These are phyloP conservation scores for Idaea aversata DNA, from an alignment of 2,888 invertebrate genomes.

Conservation along the genomic window DNA sequence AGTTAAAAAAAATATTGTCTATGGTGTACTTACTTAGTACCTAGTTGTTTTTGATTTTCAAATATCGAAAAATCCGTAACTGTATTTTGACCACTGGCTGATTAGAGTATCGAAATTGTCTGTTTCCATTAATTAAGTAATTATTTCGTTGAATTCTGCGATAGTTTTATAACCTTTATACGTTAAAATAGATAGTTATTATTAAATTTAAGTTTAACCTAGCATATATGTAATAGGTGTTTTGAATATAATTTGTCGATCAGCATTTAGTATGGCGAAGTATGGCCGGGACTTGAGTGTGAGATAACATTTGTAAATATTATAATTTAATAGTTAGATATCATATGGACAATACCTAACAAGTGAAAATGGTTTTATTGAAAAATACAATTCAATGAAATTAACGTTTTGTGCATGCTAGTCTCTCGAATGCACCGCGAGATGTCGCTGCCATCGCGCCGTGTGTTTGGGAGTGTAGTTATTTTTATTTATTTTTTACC, in stretches of 20 bases:
- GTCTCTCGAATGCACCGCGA: slow-evolving; percentile 36
- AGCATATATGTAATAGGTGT: slow-evolving; percentile 74
- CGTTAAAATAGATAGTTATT: slow-evolving; percentile 72
- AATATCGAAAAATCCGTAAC: background rate
- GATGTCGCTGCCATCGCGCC: slow-evolving; percentile 25
- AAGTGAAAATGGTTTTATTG: slow-evolving; percentile 78
- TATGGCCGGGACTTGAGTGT: slow-evolving; percentile 38
- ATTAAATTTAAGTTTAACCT: slow-evolving; percentile 51
- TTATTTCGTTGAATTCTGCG: background rate
- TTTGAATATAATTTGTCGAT: slow-evolving; percentile 58
- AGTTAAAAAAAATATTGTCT: too few relatives aligned
- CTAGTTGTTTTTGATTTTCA: background rate
- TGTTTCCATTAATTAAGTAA: background rate
- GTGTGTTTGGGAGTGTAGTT: slow-evolving; percentile 40
- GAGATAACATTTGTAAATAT: slow-evolving; percentile 59
- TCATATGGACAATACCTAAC: slow-evolving; percentile 80
- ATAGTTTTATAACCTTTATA: slow-evolving; percentile 53
- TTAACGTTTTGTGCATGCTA: slow-evolving; percentile 63
- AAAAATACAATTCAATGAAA: slow-evolving; percentile 76
- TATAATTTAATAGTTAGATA: slow-evolving; percentile 72
- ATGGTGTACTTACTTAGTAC: too few relatives aligned
- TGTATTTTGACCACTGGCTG: too few relatives aligned
- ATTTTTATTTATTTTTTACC: slow-evolving; percentile 57
- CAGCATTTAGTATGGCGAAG: slow-evolving; percentile 60
- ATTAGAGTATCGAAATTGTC: too few relatives aligned